Base-by-base conservation (phyloP, 2,797 vertebrate species). In the Anolis apletophallus region DNA sequence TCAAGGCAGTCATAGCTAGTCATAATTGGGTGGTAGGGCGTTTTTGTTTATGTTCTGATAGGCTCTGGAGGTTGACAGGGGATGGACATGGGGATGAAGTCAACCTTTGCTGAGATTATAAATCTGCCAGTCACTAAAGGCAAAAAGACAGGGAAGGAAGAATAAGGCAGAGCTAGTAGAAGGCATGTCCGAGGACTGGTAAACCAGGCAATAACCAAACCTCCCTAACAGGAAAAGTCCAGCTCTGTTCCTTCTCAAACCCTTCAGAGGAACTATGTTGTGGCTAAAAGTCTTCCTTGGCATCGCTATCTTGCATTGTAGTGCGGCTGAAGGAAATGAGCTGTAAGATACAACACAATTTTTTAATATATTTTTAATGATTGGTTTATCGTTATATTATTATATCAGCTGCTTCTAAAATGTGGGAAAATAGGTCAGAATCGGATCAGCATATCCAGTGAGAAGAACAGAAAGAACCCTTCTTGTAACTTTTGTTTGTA, bases 341-440 rank as follows among this genome's bases (percentile, higher is more conserved):
- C 91, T 0, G 94, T 96, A 96, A 96, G 88, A 90, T 91, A 54
- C 64, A 64, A 52, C 29, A 29, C 78, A 87, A n/a, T 72, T 88
- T 90, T 76, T 67, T 80, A n/a, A n/a, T n/a, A 59, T 54, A 3
- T 52, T 12, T 8, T 72, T 50, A 32, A 34, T 57, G 3, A 46
- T 46, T 40, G 40, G 40, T 64, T 68, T 7, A n/a, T 3, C 69
- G 17, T 26, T 55, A 46, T 36, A 72, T 85, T 82, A 55, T 32
- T 0, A 10, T 61, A 72, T 36, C 1, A 79, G 80, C 64, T 57
- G 26, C 76, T 74, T 74, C 26, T 76, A 73, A 73, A 40, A n/a
- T 64, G 80, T 32, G 46, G 3, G 12, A 69, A 61, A 61, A 10
- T 68, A 32, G 81, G n/a, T 5, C 21, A 52, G 52, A 71, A 14